Evolutionary conservation across 2,888 invertebrate species (phyloP), one percentile per base, ranked within the genome.

Genomic region (Lepidocyrtoides sp.): DNA sequence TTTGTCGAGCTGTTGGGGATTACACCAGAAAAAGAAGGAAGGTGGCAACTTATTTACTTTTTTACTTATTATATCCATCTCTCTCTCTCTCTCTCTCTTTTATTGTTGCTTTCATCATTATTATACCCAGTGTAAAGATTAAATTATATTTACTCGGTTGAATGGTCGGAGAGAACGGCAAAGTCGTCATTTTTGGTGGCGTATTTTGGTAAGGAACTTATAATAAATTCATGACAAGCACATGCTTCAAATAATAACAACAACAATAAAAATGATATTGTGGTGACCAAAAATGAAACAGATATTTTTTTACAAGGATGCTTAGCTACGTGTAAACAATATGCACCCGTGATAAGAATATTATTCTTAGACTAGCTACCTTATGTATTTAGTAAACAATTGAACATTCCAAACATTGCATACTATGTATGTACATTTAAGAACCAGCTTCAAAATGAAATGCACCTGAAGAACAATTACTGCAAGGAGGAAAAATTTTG

Each of bases 401-500:
- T 20, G 23, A 10, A 41, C 20, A 69, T 66, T 66, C 32, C 32
- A 66, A 20, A n/a, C 17, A 17, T n/a, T n/a, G n/a, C n/a, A n/a
- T n/a, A n/a, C n/a, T n/a, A n/a, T n/a, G n/a, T n/a, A n/a, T n/a
- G n/a, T n/a, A n/a, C 29, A 26, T 29, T 63, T 10, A 8, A 29
- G 5, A 63, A 29, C 1, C 23, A 63, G 1, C 23, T 12, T 20
- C 10, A 69, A 36, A 69, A 36, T 69, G 36, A 36, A 36, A 69
- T 69, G 32, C 69, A 69, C 69, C 72, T 2, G 0, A 44, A 41
- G 23, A 44, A 48, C 41, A 72, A 72, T 41, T 8, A 72, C 41
- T 44, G 44, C 72, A 72, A 72, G 72, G 23, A 72, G 32, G 32
- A 72, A 72, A 72, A 72, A n/a, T n/a, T n/a, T n/a, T 72, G 72